Evolutionary conservation across 2,888 invertebrate species (phyloP).

Genomic region (Epsilonema sp.): DNA sequence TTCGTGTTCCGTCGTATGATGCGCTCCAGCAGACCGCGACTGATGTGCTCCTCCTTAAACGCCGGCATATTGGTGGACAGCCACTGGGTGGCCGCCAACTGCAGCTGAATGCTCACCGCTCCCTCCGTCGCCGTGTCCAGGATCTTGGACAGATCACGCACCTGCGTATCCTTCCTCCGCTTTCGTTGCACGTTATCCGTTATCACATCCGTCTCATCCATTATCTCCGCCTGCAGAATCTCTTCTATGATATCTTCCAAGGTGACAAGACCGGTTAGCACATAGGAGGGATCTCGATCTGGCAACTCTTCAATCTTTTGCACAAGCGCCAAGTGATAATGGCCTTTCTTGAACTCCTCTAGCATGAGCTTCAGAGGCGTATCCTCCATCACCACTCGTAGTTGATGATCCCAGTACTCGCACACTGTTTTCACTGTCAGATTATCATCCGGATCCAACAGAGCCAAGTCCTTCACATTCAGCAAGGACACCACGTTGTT

Average conservation of each 20-base stretch:
- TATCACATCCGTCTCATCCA: conserved; percentile 74
- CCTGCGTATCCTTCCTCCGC: conserved; percentile 7
- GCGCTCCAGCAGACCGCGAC: conserved; percentile 47
- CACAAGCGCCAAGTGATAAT: conserved; percentile 73
- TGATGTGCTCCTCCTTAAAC: neutral
- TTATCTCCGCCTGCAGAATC: conserved; percentile 82
- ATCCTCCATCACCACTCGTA: conserved; percentile 88
- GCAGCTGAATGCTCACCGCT: conserved; percentile 64
- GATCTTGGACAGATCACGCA: neutral
- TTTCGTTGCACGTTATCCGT: neutral
- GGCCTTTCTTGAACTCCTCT: conserved; percentile 74
- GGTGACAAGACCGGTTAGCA: conserved; percentile 73
- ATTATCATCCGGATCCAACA: conserved; percentile 94
- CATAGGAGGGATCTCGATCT: conserved; percentile 75
- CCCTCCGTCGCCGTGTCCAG: neutral
- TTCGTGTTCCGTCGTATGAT: conserved; percentile 58
- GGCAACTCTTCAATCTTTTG: conserved; percentile 74
- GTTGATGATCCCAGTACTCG: conserved; percentile 60
- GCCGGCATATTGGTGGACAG: conserved; percentile 39
- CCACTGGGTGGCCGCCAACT: conserved; percentile 79
- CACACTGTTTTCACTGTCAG: conserved; percentile 36
- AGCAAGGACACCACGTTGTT: conserved; percentile 75
- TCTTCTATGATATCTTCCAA: conserved; percentile 92
- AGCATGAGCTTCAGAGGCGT: conserved; percentile 82
- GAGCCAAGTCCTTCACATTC: conserved; percentile 91